Base-by-base conservation (phyloP, 1,140 invertebrate genomes). In the Asbolus verrucosus region DNA sequence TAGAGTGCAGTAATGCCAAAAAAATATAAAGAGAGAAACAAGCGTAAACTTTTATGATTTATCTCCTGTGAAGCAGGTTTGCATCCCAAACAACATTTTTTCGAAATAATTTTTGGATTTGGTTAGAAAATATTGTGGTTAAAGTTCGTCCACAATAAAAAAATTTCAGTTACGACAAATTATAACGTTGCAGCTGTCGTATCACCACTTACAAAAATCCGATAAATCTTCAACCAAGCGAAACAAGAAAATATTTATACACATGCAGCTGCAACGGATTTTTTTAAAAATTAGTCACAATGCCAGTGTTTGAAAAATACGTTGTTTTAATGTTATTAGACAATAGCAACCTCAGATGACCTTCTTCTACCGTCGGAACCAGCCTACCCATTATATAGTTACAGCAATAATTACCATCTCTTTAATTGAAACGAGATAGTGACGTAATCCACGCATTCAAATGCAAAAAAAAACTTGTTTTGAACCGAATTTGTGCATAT, bases 191-290 rank as follows among this genome's bases (percentile, higher is more conserved):
- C 46, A 54, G 46, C 21, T 54, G 21, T 54, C 21, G 21, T 11
- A 21, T 27, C n/a, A 11, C 46, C 9, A 30, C 11, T 30, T 6
- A 4, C 33, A 2, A 36, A 54, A 27, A 18, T 54, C 1, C 11
- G 27, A 14, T 54, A 54, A 54, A 54, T 27, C 43, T 19, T 43
- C 5, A 6, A 36, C 33, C 33, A 43, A 5, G 6, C 15, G 39
- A 16, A 43, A 43, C 6, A 43, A 43, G 16, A 43, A 43, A n/a
- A n/a, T n/a, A n/a, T n/a, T n/a, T n/a, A 43, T 43, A 21, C 9
- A 50, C 19, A 9, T 50, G 43, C 43, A 50, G 18, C 19, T 54
- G 46, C 21, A 54, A 14, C 21, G 27, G 27, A 54, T 54, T 16
- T 11, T n/a, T n/a, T n/a, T n/a, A n/a, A n/a, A n/a, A n/a, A n/a